A percentile compares a stretch with the other conserved stretches of the same genome.
These are phyloP conservation scores for Cepphus grylle DNA, from an alignment of 2,113 vertebrate species.

Conservation along the genomic window DNA sequence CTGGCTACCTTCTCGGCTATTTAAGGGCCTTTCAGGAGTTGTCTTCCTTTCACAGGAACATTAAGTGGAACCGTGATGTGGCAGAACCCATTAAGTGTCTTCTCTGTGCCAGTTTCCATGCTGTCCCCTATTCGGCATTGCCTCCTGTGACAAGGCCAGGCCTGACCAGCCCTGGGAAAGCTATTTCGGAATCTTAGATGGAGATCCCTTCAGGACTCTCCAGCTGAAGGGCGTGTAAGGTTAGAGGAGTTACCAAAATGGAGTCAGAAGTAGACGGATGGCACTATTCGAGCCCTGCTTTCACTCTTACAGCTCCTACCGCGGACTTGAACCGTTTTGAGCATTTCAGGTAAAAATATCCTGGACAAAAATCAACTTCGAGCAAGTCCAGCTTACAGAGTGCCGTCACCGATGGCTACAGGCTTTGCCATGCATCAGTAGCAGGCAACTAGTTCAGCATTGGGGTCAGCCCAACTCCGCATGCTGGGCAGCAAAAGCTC, in stretches of 20 bases:
- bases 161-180: neutral
- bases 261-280: neutral
- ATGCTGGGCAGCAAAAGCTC: neutral
- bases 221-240: neutral
- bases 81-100: neutral
- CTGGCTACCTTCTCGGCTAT: neutral
- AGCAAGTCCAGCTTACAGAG: neutral
- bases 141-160: neutral
- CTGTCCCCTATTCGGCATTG: neutral
- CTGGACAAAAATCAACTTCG: neutral
- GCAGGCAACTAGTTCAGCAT: neutral
- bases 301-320: neutral
- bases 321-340: neutral
- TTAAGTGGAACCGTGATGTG: neutral
- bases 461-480: neutral
- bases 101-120: neutral
- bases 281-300: neutral
- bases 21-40: neutral
- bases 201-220: neutral
- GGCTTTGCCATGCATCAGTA: neutral
- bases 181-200: neutral
- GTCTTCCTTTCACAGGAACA: neutral
- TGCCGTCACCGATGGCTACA: neutral
- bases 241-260: neutral
- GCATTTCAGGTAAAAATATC: neutral